Evolutionary conservation across 2,113 vertebrate species (phyloP).

Genomic region (Aphyosemion australe): DNA sequence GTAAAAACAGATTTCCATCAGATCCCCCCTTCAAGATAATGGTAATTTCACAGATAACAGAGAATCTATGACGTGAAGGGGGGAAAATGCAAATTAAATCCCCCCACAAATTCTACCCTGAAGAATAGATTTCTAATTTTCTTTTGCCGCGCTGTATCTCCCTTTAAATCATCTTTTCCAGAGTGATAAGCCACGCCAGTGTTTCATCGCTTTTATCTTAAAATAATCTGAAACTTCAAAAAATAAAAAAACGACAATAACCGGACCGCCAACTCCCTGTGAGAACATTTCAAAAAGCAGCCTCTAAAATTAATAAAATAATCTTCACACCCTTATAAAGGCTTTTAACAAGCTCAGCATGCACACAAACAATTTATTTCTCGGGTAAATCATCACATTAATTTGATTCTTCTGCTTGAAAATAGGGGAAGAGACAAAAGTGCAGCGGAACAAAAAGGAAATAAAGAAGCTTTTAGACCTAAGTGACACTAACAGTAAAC

Average conservation of each 20-base stretch:
- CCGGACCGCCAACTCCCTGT: constrained; percentile 49
- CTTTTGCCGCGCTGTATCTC: constrained; percentile 58
- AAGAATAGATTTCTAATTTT: constrained; percentile 75
- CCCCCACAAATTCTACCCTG: constrained; percentile 65
- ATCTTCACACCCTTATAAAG: constrained; percentile 3
- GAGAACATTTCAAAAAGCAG: not conserved
- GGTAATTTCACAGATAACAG: constrained; percentile 77
- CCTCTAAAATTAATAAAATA: constrained; percentile 9
- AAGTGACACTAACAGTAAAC: constrained; percentile 59
- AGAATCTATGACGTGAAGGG: constrained; percentile 66
- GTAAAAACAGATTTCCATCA: constrained; percentile 70
- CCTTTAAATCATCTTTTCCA: constrained; percentile 69
- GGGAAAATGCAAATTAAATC: constrained; percentile 75
- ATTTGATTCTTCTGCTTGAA: constrained; percentile 2
- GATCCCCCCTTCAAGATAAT: constrained; percentile 65
- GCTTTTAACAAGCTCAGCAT: constrained; percentile 24
- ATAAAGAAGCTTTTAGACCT: constrained; percentile 61
- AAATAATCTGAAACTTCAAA: constrained; percentile 59
- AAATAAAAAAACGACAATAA: constrained; percentile 39
- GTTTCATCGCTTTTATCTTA: constrained; percentile 64
- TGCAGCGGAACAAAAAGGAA: constrained; percentile 31
- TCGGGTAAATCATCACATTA: constrained; percentile 12
- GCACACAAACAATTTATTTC: constrained; percentile 11
- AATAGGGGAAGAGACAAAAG: constrained; percentile 11
- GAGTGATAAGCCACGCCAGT: constrained; percentile 58